Base-by-base conservation (phyloP, 2,113 vertebrate genomes). In the Coptodon rendalli region DNA sequence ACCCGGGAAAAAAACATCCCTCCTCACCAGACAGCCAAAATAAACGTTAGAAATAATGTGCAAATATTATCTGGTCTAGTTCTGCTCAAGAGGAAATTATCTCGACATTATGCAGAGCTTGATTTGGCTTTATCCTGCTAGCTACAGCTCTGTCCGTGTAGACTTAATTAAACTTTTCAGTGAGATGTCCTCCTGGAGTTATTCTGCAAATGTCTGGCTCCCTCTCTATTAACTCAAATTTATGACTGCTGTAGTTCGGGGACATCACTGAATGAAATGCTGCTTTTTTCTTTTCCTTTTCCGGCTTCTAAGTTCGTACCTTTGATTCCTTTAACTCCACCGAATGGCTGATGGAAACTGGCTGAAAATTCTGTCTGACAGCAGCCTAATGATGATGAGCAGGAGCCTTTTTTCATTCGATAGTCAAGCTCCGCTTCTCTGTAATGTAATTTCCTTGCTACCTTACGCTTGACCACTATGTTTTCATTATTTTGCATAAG, bases 161-260 rank as follows among this genome's bases (percentile, higher is more conserved):
- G 93, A 91, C 92, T 92, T 91, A 91, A 94, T 95, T 94, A 90
- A 94, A 91, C 91, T 89, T 94, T 91, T 91, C 78, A 92, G 82
- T 56, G 52, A 91, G 86, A 81, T 86, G 90, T 91, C 89, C 80
- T 93, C 89, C 79, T 90, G 86, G 88, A 91, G 84, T 94, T 91
- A 17, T 82, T 40, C 78, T 85, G 79, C 59, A 84, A 85, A 90
- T 50, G 86, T 86, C 90, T 89, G 52, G 16, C 82, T 80, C 14
- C 5, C 73, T 90, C 85, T 91, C 85, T 85, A 83, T 93, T 93
- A 92, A 87, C 85, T 89, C 59, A 89, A 89, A 94, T 85, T 83
- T 90, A 89, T 86, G 63, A 84, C 57, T 85, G 78, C 83, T 85
- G 82, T 43, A 85, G 87, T 91, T 92, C 54, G 17, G 85, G 45